Conservation (phyloP, 2,888 invertebrate genomes). For the Caprella mutica region DNA sequence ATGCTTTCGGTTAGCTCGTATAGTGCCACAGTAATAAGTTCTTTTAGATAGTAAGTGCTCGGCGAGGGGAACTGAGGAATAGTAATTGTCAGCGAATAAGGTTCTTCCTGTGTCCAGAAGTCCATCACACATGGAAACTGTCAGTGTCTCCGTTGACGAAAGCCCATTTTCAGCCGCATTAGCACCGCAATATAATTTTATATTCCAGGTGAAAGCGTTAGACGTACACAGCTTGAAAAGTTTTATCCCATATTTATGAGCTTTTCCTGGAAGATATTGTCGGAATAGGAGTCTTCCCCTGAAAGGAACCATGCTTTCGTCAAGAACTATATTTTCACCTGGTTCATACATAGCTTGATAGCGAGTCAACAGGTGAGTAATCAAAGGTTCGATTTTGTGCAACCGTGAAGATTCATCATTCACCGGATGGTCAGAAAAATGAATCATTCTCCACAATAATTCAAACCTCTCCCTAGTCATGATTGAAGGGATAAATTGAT, state of each 20-base stretch:
- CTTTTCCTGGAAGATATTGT: constrained; percentile 10
- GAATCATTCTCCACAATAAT: constrained; percentile 5
- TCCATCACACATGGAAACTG: background rate
- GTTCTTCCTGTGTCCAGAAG: constrained; percentile 8
- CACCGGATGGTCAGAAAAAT: too few species aligned
- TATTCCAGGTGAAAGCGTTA: constrained; percentile 17
- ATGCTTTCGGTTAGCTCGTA: constrained; percentile 3
- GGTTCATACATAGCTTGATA: constrained; percentile 12
- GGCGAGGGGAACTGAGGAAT: constrained; percentile 4
- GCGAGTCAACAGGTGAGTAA: background rate
- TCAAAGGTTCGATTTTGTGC: constrained; percentile 11
- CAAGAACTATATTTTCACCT: constrained; percentile 9
- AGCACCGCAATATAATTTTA: constrained; percentile 6
- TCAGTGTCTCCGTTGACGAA: background rate
- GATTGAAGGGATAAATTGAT: constrained; percentile 15
- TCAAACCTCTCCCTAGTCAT: constrained; percentile 15
- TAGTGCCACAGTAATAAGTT: constrained; percentile 16
- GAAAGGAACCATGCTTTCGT: constrained; percentile 17
- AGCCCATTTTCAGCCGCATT: constrained; percentile 1
- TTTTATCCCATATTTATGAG: constrained; percentile 15
- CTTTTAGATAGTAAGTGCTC: constrained; percentile 13
- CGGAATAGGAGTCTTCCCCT: constrained; percentile 7
- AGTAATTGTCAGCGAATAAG: constrained; percentile 3
- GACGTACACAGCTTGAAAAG: constrained; percentile 14
- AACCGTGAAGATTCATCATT: constrained; percentile 4